These are phyloP conservation scores for Latrodectus geometricus DNA, from an alignment of 1,140 invertebrate species.

Conservation along the genomic window DNA sequence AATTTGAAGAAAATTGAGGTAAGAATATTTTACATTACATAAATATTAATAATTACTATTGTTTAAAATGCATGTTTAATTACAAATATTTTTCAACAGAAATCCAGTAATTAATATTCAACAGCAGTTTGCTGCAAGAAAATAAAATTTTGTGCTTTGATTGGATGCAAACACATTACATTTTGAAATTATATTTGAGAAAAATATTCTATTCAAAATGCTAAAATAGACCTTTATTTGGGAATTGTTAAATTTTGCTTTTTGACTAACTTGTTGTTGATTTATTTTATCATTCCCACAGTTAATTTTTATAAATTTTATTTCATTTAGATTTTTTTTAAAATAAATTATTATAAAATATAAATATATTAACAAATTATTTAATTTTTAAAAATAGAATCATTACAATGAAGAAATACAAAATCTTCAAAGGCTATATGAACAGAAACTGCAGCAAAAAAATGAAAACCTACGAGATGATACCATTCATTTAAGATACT, in stretches of 20 bases:
- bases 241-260: neutral
- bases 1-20: constrained; percentile 59
- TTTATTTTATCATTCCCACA: too few species aligned
- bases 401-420: constrained; percentile 62
- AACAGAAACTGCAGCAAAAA: constrained; percentile 60
- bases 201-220: too few species aligned
- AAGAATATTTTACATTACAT: neutral
- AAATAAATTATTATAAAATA: neutral
- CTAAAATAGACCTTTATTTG: too few species aligned
- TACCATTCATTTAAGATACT: constrained; percentile 81
- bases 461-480: constrained; percentile 73
- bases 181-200: too few species aligned
- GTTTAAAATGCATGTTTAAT: too few species aligned
- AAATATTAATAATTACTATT: too few species aligned
- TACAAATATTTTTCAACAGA: too few species aligned
- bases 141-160: too few species aligned
- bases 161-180: too few species aligned
- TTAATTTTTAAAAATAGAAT: constrained; percentile 13
- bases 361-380: neutral
- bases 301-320: neutral
- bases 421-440: constrained; percentile 62
- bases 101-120: too few species aligned
- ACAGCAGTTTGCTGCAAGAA: too few species aligned
- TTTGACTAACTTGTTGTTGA: too few species aligned
- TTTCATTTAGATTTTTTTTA: neutral